Evolutionary conservation across 1,140 invertebrate genomes (phyloP).

Genomic region (Sesamia nonagrioides): DNA sequence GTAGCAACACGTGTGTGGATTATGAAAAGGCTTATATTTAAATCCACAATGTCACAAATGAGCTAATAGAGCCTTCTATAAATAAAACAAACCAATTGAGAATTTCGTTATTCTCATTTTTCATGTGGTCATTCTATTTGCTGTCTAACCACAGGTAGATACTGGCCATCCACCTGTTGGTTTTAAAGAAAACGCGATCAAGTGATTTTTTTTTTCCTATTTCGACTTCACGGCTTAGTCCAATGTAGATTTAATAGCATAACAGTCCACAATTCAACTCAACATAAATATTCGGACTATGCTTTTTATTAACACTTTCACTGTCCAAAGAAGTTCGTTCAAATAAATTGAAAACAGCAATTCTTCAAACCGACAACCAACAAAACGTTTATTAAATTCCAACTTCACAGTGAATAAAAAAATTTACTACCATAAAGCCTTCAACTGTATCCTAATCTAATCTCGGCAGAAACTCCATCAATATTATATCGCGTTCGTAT

Average conservation of each 20-base stretch:
- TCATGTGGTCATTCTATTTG: too few species aligned
- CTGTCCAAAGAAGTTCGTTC: background rate
- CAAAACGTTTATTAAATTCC: constrained; percentile 27
- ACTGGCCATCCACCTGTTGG: too few species aligned
- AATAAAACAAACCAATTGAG: too few species aligned
- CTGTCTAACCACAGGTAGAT: too few species aligned
- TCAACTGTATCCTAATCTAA: constrained; percentile 30
- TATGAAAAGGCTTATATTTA: too few species aligned
- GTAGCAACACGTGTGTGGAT: too few species aligned
- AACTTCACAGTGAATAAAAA: constrained; percentile 39
- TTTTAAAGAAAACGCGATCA: background rate
- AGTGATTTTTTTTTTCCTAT: background rate
- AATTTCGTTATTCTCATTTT: too few species aligned
- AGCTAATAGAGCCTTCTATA: too few species aligned
- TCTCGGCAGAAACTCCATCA: constrained; percentile 31
- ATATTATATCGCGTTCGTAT: constrained; percentile 26
- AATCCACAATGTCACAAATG: too few species aligned
- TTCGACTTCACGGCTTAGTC: background rate
- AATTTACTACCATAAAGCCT: background rate
- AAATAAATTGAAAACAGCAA: constrained; percentile 36
- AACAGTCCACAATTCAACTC: background rate
- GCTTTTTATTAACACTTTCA: constrained; percentile 27
- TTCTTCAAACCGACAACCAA: constrained; percentile 22
- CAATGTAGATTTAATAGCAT: background rate
- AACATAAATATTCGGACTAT: background rate